Evolutionary conservation across 2,113 vertebrate species (phyloP), one percentile per base, ranked within the genome.

Genomic region (Nibea coibor): DNA sequence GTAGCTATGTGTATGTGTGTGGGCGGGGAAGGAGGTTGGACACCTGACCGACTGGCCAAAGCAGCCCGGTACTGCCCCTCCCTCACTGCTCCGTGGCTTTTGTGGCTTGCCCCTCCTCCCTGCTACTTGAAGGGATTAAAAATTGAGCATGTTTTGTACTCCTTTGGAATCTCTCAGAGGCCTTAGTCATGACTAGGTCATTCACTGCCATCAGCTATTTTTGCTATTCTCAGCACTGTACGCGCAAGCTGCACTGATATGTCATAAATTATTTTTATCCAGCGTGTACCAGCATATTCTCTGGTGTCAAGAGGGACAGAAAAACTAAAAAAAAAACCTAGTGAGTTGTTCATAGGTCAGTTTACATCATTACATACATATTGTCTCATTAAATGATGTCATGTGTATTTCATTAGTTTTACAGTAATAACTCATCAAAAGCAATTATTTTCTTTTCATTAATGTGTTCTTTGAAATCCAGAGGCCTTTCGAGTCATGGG

Each of bases 181-280:
- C 74, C 85, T 89, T 82, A 79, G 83, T 89, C 88, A 90, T 87
- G 88, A 92, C 83, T 79, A 77, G 83, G 89, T 90, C 91, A 92
- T 69, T 91, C 74, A 72, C 80, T 80, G 85, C 88, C 91, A 84
- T 78, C 78, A 88, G 88, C 87, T 61, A 76, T 78, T 82, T 66
- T 51, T 87, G 80, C 85, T 89, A 80, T 90, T 91, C 87, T 88
- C 68, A 85, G 86, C 84, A 75, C 43, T 84, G 43, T 63, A 76
- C 63, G 66, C 78, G 78, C 74, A 78, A 70, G 74, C 81, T 72
- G 72, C 14, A 78, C 73, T 76, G 45, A 82, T 88, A 72, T 63
- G 71, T 80, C 87, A 86, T 81, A 39, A 67, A 85, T 85, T 50
- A 87, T 86, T 85, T 35, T 76, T 0, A 81, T 87, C 43, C 75